These are phyloP conservation scores for Drosophila melanica DNA, from an alignment of 1,140 invertebrate genomes.

Conservation along the genomic window DNA sequence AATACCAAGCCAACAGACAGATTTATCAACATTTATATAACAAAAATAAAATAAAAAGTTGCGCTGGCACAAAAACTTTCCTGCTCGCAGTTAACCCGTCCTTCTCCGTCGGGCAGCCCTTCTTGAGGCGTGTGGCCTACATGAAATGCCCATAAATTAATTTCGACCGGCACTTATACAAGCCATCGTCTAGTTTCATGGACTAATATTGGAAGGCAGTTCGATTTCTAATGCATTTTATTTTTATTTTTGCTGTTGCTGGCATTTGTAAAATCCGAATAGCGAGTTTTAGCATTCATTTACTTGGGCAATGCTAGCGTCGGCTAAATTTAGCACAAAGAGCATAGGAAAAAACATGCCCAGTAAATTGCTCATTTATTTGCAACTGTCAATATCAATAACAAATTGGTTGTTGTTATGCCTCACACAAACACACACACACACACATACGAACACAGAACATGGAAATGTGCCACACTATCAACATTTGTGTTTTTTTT, in stretches of 20 bases:
- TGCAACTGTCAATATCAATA: conserved; percentile 83
- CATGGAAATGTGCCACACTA: conserved; percentile 74
- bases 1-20: too few species aligned
- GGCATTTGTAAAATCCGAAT: conserved; percentile 2
- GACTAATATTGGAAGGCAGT: conserved; percentile 14
- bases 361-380: conserved; percentile 81
- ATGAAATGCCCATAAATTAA: conserved; percentile 7
- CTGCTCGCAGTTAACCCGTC: not conserved
- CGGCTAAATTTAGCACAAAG: conserved; percentile 63
- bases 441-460: conserved; percentile 21
- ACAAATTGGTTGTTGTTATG: conserved; percentile 80
- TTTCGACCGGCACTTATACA: not conserved
- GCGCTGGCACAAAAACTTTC: not conserved
- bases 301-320: conserved; percentile 13
- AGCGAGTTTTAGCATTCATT: conserved; percentile 15
- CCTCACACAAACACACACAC: conserved; percentile 60
- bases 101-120: not conserved
- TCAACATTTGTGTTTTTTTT: conserved; percentile 55
- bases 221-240: conserved; percentile 40
- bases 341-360: conserved; percentile 41
- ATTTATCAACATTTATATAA: too few species aligned
- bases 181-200: conserved; percentile 4
- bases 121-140: not conserved
- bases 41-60: not conserved
- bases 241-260: conserved; percentile 1